These are phyloP conservation scores for Exaiptasia diaphana DNA, from an alignment of 64 coral and sea anemone genomes.

Conservation along the genomic window DNA sequence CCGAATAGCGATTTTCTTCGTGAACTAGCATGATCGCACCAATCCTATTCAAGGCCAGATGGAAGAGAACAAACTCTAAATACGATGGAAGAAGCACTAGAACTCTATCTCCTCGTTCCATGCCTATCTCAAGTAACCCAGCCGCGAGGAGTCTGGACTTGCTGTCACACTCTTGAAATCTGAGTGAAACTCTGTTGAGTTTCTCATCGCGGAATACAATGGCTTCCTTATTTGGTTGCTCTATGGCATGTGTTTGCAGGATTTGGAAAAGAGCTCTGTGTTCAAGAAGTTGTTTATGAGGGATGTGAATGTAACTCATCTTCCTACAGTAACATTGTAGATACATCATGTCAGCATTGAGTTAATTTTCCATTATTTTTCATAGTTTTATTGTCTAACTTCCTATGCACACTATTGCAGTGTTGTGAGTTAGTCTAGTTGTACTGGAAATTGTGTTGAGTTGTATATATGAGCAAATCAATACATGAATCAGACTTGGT, in stretches of 20 bases:
- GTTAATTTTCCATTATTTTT: too few species aligned
- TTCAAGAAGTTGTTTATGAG: background rate
- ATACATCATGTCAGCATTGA: too few species aligned
- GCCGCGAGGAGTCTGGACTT: background rate
- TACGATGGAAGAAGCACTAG: background rate
- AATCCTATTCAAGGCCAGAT: background rate
- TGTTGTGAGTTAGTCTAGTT: too few species aligned
- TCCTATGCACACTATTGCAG: too few species aligned
- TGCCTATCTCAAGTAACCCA: background rate
- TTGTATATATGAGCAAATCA: too few species aligned
- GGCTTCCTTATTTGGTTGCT: conserved; percentile 1
- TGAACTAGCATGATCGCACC: background rate
- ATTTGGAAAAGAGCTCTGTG: background rate
- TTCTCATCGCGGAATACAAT: background rate
- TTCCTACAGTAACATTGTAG: too few species aligned
- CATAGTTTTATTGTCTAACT: too few species aligned
- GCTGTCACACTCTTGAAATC: background rate
- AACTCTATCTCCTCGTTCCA: background rate
- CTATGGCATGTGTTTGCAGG: background rate
- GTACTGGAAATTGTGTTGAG: too few species aligned
- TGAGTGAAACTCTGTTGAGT: background rate
- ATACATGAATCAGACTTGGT: too few species aligned
- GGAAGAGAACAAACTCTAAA: background rate
- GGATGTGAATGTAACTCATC: background rate
- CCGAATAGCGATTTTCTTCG: too few species aligned